Evolutionary conservation across 2,888 invertebrate species (phyloP), one percentile per base, ranked within the genome.

Genomic region (Epinotia ramella): DNA sequence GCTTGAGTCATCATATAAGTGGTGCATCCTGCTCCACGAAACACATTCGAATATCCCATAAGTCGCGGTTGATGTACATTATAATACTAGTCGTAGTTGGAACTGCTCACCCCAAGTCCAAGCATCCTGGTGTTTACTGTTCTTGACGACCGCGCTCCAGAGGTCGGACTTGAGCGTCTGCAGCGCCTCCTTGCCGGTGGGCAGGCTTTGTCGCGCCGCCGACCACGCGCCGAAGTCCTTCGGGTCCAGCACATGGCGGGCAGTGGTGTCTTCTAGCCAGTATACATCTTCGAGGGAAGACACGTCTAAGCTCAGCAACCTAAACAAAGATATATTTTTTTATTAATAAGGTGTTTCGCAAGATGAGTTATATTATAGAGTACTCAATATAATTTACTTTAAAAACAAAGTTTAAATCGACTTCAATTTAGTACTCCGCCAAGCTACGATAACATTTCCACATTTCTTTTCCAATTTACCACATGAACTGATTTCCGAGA

Each of bases 221-320:
- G 97, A 96, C 98, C 98, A 98, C 80, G 96, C 92, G 76, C 95
- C 95, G 91, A 97, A 96, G 91, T 98, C 97, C 87, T 97, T 97
- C 56, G 94, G 90, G 79, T 97, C 97, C 77, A 98, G 95, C 24
- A 97, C 96, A 83, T 97, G 96, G 59, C 96, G 96, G 24, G 97
- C 97, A 75, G 96, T 96, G 75, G 96, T 96, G 89, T 98, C 98
- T 88, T 98, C 98, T 87, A 97, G 94, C 98, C 98, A 98, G 91
- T 98, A 98, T 46, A 98, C 98, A 92, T 98, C 98, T 89, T 98
- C 98, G 80, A 98, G 89, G n/a, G 97, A 97, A 69, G 97, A 96
- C 64, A 98, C 97, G 91, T 97, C 98, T 87, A 97, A 95, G 82
- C 96, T 96, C 83, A 97, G 94, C 82, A 98, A 91, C 84, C 97